phyloP scores from a whole-genome alignment of 2,888 invertebrate species.

The Hylaea fasciaria region DNA sequence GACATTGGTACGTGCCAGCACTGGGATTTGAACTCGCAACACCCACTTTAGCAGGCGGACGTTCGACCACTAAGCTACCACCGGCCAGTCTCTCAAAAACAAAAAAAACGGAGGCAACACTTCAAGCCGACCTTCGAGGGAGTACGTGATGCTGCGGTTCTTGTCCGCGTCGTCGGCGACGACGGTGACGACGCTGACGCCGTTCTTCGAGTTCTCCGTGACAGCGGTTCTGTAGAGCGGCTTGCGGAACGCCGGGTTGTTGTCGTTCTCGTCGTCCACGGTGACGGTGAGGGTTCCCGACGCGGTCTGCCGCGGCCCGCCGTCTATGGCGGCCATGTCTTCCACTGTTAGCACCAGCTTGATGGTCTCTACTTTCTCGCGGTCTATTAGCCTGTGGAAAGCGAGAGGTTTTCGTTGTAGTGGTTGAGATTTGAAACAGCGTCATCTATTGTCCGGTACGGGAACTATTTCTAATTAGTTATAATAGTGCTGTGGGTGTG shows the following conservation, averaged over 20 bases:
- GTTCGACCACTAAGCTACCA: too few species aligned
- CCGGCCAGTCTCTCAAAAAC: too few species aligned
- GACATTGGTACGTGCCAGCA: too few species aligned
- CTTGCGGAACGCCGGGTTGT: slow-evolving; percentile 93
- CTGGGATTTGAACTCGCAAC: too few species aligned
- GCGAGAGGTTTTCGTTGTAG: background rate
- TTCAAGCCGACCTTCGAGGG: slow-evolving; percentile 89
- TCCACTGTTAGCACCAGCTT: slow-evolving; percentile 91
- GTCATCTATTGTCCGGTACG: too few species aligned
- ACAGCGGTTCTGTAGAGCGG: slow-evolving; percentile 92
- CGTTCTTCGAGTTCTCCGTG: slow-evolving; percentile 94
- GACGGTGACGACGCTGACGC: slow-evolving; percentile 90
- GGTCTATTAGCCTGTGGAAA: slow-evolving; percentile 87
- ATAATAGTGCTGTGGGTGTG: too few species aligned
- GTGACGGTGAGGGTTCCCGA: slow-evolving; percentile 89
- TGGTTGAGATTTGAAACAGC: background rate
- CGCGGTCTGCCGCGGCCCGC: slow-evolving; percentile 88
- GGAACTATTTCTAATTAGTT: too few species aligned
- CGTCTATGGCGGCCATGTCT: slow-evolving; percentile 92
- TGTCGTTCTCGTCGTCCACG: slow-evolving; percentile 95
- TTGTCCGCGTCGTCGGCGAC: slow-evolving; percentile 94
- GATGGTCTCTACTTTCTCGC: slow-evolving; percentile 93
- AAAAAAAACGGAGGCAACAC: too few species aligned
- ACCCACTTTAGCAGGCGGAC: too few species aligned
- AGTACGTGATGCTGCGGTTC: slow-evolving; percentile 92